Evolutionary conservation across 2,797 vertebrate genomes (phyloP).

Genomic region (Avahi laniger): DNA sequence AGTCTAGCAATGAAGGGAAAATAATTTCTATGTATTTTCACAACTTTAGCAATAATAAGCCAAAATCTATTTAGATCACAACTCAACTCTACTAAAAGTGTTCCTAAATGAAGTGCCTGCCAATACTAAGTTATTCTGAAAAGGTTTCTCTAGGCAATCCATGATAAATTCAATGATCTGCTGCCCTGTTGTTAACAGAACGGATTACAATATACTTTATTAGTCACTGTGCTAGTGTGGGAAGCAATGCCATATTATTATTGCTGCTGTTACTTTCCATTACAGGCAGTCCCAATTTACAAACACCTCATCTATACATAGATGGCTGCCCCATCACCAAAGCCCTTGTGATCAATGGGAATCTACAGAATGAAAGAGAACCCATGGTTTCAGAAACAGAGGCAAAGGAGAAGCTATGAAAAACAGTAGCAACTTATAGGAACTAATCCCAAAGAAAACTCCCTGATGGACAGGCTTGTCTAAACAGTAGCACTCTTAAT

Average conservation of each 20-base stretch:
- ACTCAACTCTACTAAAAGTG: neutral
- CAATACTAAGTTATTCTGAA: neutral
- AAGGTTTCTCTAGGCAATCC: neutral
- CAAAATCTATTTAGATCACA: neutral
- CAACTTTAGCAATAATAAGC: neutral
- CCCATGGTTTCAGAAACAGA: neutral
- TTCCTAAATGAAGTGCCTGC: neutral
- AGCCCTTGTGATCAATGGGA: neutral
- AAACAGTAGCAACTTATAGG: neutral
- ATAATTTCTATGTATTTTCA: neutral
- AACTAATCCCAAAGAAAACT: neutral
- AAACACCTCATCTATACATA: neutral
- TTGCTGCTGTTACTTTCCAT: neutral
- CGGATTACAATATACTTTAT: neutral
- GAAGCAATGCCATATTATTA: neutral
- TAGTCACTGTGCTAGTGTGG: neutral
- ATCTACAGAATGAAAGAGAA: neutral
- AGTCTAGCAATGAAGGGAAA: neutral
- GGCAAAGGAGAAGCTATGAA: neutral
- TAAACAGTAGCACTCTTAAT: neutral
- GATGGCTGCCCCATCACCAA: neutral
- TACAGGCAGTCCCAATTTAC: neutral
- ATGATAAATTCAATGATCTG: neutral
- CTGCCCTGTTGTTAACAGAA: neutral
- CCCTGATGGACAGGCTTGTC: neutral